Evolutionary conservation across 2,888 invertebrate genomes (phyloP), one percentile per base, ranked within the genome.

Genomic region (Leptinotarsa rubiginosa): DNA sequence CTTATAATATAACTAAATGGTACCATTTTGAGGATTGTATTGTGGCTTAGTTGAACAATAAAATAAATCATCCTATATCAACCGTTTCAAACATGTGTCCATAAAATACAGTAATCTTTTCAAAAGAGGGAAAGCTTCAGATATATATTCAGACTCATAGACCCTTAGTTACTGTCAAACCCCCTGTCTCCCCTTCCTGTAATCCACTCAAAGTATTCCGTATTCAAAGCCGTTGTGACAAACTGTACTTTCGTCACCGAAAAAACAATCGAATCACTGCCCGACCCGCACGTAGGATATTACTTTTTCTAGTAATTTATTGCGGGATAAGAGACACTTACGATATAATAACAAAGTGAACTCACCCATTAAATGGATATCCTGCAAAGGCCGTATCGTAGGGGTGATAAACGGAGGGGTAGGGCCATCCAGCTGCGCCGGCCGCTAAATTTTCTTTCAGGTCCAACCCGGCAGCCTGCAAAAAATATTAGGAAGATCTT

Each of bases 331-430:
- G 75, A 73, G 76, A 74, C 75, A 72, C 76, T 78, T 69, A 73
- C 68, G 73, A 73, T 66, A 73, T 64, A 77, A 73, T 72, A 75
- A 74, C 70, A 67, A 76, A 76, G 68, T 71, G 72, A 77, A 91
- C 96, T 96, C 90, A 97, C 97, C 96, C 96, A 89, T 96, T 96
- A 90, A 97, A 97, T 80, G 97, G 96, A 90, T 97, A 97, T 83
- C 96, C 95, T 77, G 96, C 95, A 87, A 97, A 95, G 75, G 96
- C 95, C 76, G 96, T 94, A 85, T 97, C 97, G 89, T 97, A 97
- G 69, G 97, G 96, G 89, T 97, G 97, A 89, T 97, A 97, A 80
- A 96, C 95, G 62, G 96, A 93, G 73, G 96, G 95, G 88, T 96
- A 96, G 81, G 96, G 96, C 96, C 96, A 96, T 75, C 94, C 93